Percentiles rank a stretch among this genome's conserved stretches.
Conservation (phyloP, 1,140 invertebrate species). For the Drosophila santomea region DNA sequence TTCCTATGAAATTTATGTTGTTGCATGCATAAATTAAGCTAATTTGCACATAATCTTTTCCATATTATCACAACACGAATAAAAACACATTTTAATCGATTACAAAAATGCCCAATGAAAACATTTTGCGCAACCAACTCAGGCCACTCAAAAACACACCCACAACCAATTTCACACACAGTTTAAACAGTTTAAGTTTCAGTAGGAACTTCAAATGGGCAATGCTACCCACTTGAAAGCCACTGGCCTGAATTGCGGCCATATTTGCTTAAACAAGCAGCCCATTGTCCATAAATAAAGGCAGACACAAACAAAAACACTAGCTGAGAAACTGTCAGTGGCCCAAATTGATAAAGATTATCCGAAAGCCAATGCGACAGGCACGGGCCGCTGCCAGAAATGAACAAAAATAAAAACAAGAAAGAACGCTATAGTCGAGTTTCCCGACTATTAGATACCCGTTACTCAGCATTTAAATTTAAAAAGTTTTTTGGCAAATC, state of each 20-base stretch:
- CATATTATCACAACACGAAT: neutral
- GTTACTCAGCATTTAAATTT: too few relatives aligned
- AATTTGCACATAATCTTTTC: too few relatives aligned
- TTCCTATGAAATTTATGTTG: neutral
- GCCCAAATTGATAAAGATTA: constrained; percentile 78
- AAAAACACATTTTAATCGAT: constrained; percentile 9
- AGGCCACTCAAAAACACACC: constrained; percentile 8
- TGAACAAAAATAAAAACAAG: neutral
- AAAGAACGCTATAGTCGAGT: too few relatives aligned
- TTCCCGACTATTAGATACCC: too few relatives aligned
- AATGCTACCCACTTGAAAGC: constrained; percentile 23
- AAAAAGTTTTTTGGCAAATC: too few relatives aligned
- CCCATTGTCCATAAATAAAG: constrained; percentile 48
- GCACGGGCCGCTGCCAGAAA: constrained; percentile 43
- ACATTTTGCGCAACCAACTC: constrained; percentile 6
- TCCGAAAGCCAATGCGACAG: constrained; percentile 70
- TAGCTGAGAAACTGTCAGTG: constrained; percentile 44
- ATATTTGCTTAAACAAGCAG: constrained; percentile 41
- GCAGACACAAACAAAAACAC: constrained; percentile 21
- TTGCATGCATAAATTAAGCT: neutral
- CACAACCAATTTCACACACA: constrained; percentile 20
- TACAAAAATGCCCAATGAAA: constrained; percentile 9
- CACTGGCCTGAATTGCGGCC: constrained; percentile 33
- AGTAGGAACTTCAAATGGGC: constrained; percentile 17
- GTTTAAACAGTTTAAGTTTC: constrained; percentile 21